Evolutionary conservation across 1,140 invertebrate genomes (phyloP).

Genomic region (Papilio glaucus): DNA sequence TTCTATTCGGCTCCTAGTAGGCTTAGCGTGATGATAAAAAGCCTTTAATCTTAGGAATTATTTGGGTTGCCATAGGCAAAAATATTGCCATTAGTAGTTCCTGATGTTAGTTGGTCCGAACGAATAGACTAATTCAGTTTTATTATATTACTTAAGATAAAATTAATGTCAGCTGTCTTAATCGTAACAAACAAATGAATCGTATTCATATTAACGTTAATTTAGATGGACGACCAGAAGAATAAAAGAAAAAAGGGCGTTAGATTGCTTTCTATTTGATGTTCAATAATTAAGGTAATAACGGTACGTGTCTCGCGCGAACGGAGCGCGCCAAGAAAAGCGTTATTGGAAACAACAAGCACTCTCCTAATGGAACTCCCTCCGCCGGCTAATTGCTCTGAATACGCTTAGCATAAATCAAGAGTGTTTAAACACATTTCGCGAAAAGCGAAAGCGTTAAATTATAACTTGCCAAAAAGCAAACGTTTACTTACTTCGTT

Average conservation of each 20-base stretch:
- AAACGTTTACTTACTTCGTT: slow-evolving; percentile 12
- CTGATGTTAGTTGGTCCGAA: no score
- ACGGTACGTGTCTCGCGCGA: slow-evolving; percentile 15
- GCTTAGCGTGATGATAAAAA: no score
- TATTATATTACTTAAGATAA: no score
- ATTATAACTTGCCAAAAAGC: slow-evolving; percentile 25
- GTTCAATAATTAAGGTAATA: background rate
- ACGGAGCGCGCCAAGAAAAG: slow-evolving; percentile 8
- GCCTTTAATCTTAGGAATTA: no score
- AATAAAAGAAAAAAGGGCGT: background rate
- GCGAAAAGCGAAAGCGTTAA: slow-evolving; percentile 16
- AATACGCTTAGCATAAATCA: slow-evolving; percentile 27
- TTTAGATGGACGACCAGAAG: background rate
- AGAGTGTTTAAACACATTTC: slow-evolving; percentile 17
- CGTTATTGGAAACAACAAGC: slow-evolving; percentile 25
- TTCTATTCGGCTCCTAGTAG: no score
- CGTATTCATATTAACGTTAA: background rate
- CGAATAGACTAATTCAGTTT: no score
- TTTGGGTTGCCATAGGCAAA: no score
- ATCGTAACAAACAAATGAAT: background rate
- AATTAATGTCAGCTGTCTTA: no score
- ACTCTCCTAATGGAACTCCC: slow-evolving; percentile 20
- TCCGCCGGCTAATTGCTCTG: slow-evolving; percentile 18
- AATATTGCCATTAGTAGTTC: no score
- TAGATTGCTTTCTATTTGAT: slow-evolving; percentile 14